Conservation (phyloP, 1,140 invertebrate genomes). For the Wasmannia auropunctata region DNA sequence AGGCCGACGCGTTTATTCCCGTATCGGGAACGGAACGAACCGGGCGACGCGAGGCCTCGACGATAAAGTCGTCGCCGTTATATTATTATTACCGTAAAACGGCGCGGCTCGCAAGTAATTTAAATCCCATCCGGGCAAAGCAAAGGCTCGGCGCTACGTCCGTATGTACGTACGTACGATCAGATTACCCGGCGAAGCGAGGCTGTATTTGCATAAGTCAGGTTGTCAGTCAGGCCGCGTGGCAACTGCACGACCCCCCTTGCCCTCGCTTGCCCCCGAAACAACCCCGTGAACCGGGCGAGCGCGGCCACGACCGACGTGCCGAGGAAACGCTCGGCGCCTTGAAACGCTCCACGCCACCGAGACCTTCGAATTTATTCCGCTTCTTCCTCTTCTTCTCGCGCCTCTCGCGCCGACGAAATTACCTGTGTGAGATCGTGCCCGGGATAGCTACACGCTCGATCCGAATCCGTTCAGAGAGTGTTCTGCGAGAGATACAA, state of each 20-base stretch:
- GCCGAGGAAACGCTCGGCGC: conserved; percentile 67
- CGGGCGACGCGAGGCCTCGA: conserved; percentile 10
- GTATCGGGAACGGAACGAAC: conserved; percentile 45
- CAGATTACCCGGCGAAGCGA: conserved; percentile 81
- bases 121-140: conserved; percentile 81
- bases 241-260: conserved; percentile 83
- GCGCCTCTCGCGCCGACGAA: conserved; percentile 9
- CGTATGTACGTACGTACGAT: conserved; percentile 76
- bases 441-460: conserved; percentile 47
- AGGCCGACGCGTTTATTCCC: background rate
- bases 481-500: conserved; percentile 35
- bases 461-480: conserved; percentile 32
- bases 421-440: conserved; percentile 51
- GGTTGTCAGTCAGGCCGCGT: conserved; percentile 84
- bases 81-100: conserved; percentile 81
- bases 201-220: conserved; percentile 85
- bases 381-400: conserved; percentile 40
- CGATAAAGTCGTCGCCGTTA: conserved; percentile 80
- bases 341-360: conserved; percentile 60
- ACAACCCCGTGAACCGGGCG: conserved; percentile 74
- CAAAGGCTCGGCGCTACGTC: conserved; percentile 72
- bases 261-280: conserved; percentile 78
- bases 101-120: conserved; percentile 80
- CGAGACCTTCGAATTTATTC: conserved; percentile 66
- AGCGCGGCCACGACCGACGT: conserved; percentile 62